Evolutionary conservation across 2,113 vertebrate genomes (phyloP), one percentile per base, ranked within the genome.

Genomic region (Neodon shergylaensis): DNA sequence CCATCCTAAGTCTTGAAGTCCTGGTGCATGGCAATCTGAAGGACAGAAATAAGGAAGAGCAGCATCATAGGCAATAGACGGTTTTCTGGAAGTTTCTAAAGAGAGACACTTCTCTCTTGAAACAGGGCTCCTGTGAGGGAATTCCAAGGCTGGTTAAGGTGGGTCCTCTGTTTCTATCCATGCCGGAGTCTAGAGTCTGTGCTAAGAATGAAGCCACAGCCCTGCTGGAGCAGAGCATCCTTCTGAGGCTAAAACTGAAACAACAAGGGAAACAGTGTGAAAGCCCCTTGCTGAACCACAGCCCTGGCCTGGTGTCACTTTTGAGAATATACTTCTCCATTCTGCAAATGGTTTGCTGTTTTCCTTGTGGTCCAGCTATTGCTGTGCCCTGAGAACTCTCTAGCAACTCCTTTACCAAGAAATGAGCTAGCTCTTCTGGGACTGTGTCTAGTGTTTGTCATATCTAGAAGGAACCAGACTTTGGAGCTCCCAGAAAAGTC

Each of bases 261-360:
- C 95, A 92, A 81, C 82, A 88, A 73, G 82, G 94, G 72, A 88
- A 95, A 73, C 86, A 63, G 77, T 52, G 47, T 76, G 88, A 97
- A 97, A 96, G 31, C 94, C 96, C 96, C 97, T 95, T 89, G 93
- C 44, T 96, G 96, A 97, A 94, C 94, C 96, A 90, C 96, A 97
- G 4, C 84, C 26, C 81, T 73, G 85, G 72, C n/a, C n/a, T 3
- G 82, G 82, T 94, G 88, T 96, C 39, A 96, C 88, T 97, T 96
- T 97, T 97, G 96, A 97, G 97, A 97, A 97, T 68, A 70, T 19
- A 97, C 97, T 97, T 98, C 97, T 97, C 96, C 54, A 94, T 97
- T 97, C 96, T 63, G 91, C 93, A 94, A 96, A 97, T n/a, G 28
- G 90, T 91, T 74, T 90, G 85, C 58, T 95, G 92, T 90, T 74